Evolutionary conservation across 2,113 vertebrate species (phyloP).

Genomic region (Zosterops pallidus): DNA sequence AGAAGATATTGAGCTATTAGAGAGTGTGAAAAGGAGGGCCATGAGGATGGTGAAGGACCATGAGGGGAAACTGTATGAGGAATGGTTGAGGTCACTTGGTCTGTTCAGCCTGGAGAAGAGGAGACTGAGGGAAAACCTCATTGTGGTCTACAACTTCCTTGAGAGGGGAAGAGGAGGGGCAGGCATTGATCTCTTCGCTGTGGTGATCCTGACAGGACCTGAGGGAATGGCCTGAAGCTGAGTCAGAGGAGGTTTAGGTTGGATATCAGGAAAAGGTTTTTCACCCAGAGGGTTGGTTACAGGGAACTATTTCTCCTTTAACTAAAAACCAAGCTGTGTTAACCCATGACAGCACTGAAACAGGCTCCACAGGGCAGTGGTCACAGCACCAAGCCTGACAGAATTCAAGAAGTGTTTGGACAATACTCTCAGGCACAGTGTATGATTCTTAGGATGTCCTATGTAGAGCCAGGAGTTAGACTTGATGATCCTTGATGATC

Average conservation of each 20-base stretch:
- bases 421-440: fast-evolving
- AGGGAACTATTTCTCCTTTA: too few relatives aligned
- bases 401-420: not conserved
- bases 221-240: not conserved
- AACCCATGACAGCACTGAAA: not conserved
- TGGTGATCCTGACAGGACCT: not conserved
- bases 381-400: not conserved
- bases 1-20: not conserved
- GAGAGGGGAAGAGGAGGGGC: not conserved
- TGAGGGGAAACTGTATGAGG: fast-evolving
- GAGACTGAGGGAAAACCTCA: not conserved
- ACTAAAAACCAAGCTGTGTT: too few relatives aligned
- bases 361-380: not conserved
- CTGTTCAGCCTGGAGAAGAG: not conserved
- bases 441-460: not conserved
- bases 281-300: not conserved
- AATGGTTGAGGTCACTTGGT: not conserved
- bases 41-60: not conserved
- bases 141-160: not conserved
- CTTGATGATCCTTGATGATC: not conserved
- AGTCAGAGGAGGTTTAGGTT: not conserved
- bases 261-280: not conserved
- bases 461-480: not conserved
- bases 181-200: not conserved
- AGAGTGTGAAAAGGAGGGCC: not conserved